A percentile compares a stretch with the other conserved stretches of the same genome.
These are phyloP conservation scores for Panopea generosa DNA, from an alignment of 2,888 invertebrate genomes.

Conservation along the genomic window DNA sequence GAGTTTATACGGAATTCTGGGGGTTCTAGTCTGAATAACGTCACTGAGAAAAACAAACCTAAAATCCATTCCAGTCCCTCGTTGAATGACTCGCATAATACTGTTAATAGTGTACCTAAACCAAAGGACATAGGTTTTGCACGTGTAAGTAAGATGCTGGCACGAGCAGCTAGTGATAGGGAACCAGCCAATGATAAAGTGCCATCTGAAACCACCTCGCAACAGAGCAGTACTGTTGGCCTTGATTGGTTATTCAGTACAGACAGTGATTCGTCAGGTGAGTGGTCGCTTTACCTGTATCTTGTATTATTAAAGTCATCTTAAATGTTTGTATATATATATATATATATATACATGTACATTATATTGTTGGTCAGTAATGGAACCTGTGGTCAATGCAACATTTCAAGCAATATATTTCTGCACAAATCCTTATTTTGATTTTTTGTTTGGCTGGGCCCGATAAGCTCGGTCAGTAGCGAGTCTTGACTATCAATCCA, in stretches of 20 bases:
- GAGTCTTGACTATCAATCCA: too few species aligned
- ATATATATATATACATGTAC: too few species aligned
- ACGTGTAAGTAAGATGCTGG: slow-evolving; percentile 55
- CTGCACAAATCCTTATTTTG: too few species aligned
- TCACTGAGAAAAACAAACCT: slow-evolving; percentile 30
- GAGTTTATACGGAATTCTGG: slow-evolving; percentile 13
- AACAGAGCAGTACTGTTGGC: slow-evolving; percentile 87
- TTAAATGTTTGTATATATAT: neutral
- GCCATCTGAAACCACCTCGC: slow-evolving; percentile 52
- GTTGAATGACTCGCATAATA: slow-evolving; percentile 30
- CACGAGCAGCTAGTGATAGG: slow-evolving; percentile 54
- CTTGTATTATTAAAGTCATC: too few species aligned
- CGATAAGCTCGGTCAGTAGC: too few species aligned
- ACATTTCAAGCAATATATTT: too few species aligned
- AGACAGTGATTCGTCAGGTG: slow-evolving; percentile 80
- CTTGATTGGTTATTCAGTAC: slow-evolving; percentile 89
- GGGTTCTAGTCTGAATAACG: slow-evolving; percentile 32
- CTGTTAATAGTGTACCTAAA: slow-evolving; percentile 29
- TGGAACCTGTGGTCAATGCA: too few species aligned
- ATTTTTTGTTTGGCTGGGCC: too few species aligned
- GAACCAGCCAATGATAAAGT: slow-evolving; percentile 30
- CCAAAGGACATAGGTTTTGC: slow-evolving; percentile 62
- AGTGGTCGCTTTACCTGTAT: slow-evolving; percentile 4
- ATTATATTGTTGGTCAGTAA: too few species aligned
- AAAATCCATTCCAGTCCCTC: slow-evolving; percentile 63